These are phyloP conservation scores for Acrocephalus kingi DNA, from an alignment of 2,113 vertebrate species.

Conservation along the genomic window DNA sequence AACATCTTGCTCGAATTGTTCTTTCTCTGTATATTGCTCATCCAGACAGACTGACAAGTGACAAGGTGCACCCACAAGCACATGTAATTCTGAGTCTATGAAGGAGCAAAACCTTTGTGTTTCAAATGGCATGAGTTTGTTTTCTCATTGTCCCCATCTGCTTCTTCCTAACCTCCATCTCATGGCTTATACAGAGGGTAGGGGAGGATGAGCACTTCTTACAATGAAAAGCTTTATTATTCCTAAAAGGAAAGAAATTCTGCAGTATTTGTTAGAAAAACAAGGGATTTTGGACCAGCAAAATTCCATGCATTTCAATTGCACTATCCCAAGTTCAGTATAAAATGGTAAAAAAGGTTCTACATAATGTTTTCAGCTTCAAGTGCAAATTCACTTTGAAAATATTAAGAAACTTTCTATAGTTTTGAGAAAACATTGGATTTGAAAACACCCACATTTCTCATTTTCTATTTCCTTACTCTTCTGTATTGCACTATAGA, in stretches of 20 bases:
- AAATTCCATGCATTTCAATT: background rate
- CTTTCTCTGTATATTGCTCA: conserved; percentile 45
- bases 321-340: background rate
- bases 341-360: background rate
- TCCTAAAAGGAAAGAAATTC: background rate
- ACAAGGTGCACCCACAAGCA: conserved; percentile 38
- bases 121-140: conserved; percentile 33
- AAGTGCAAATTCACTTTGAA: background rate
- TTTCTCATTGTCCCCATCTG: conserved; percentile 25
- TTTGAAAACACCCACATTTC: conserved; percentile 18
- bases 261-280: background rate
- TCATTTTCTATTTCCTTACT: background rate
- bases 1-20: background rate
- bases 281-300: background rate
- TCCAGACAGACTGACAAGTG: conserved; percentile 52
- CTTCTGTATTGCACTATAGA: conserved; percentile 50
- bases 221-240: background rate
- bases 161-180: background rate
- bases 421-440: conserved; percentile 20
- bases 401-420: conserved; percentile 1
- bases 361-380: background rate
- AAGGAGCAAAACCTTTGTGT: conserved; percentile 25
- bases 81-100: conserved; percentile 40
- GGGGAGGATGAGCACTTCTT: background rate
- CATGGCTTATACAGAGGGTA: background rate